These are phyloP conservation scores for Sinonovacula constricta DNA, from an alignment of 1,140 invertebrate species.

Conservation along the genomic window DNA sequence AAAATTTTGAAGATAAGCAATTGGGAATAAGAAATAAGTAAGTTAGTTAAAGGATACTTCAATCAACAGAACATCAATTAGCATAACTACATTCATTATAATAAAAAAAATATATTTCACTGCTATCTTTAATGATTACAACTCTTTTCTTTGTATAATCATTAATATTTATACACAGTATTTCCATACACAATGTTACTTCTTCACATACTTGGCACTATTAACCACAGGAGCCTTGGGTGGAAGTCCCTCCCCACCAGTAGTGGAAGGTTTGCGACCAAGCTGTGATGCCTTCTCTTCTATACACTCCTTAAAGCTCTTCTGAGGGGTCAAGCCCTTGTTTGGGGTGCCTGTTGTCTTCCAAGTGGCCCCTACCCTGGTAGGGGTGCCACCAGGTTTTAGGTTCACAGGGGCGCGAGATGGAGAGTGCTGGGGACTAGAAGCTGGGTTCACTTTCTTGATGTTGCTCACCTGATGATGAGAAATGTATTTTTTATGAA, in stretches of 20 bases:
- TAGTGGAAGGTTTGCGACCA: slow-evolving; percentile 15
- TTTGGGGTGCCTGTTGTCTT: slow-evolving; percentile 46
- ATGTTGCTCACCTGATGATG: slow-evolving; percentile 57
- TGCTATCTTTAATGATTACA: no score
- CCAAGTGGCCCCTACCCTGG: slow-evolving; percentile 40
- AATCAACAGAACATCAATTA: no score
- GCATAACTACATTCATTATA: no score
- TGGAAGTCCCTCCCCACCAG: slow-evolving; percentile 25
- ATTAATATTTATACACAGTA: no score
- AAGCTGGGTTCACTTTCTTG: slow-evolving; percentile 69
- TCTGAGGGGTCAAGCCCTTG: slow-evolving; percentile 57
- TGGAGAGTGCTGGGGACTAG: slow-evolving; percentile 30
- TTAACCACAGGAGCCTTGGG: slow-evolving; percentile 27
- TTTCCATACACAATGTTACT: no score
- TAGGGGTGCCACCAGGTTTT: slow-evolving; percentile 41
- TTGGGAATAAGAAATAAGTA: no score
- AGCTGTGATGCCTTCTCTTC: slow-evolving; percentile 59
- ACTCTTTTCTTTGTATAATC: no score
- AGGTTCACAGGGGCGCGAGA: slow-evolving; percentile 31
- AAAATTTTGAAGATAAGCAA: no score
- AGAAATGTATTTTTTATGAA: background rate
- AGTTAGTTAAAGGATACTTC: no score
- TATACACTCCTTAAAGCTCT: slow-evolving; percentile 65
- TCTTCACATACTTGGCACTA: background rate
- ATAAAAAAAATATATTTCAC: no score